phyloP scores from a whole-genome alignment of 1,140 invertebrate species.

The Papilio polytes region DNA sequence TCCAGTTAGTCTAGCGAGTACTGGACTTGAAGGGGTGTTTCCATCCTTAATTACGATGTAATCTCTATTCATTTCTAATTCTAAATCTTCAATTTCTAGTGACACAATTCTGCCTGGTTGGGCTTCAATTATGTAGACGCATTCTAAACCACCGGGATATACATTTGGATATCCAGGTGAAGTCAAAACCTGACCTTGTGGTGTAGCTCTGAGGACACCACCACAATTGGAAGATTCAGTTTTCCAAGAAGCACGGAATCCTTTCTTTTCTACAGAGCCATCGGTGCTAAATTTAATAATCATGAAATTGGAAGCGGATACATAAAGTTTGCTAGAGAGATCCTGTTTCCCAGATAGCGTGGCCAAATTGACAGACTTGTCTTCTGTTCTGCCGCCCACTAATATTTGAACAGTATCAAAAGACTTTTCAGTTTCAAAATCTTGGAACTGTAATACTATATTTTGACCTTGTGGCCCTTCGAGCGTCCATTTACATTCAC shows the following conservation, averaged over 20 bases:
- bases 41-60: slow-evolving; percentile 96
- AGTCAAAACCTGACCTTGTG: slow-evolving; percentile 92
- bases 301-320: slow-evolving; percentile 98
- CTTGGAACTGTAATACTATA: slow-evolving; percentile 96
- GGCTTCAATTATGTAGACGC: slow-evolving; percentile 95
- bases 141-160: slow-evolving; percentile 97
- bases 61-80: slow-evolving; percentile 93
- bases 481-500: slow-evolving; percentile 98
- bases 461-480: slow-evolving; percentile 98
- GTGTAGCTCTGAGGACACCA: slow-evolving; percentile 91
- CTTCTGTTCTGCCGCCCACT: slow-evolving; percentile 97
- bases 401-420: slow-evolving; percentile 98
- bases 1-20: slow-evolving; percentile 93
- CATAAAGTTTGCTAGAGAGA: slow-evolving; percentile 92
- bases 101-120: slow-evolving; percentile 95
- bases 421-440: slow-evolving; percentile 98
- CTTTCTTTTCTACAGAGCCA: slow-evolving; percentile 96
- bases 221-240: slow-evolving; percentile 96
- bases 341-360: slow-evolving; percentile 96
- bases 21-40: slow-evolving; percentile 91
- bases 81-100: slow-evolving; percentile 95
- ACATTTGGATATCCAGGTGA: slow-evolving; percentile 96
- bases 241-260: slow-evolving; percentile 97
- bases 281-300: slow-evolving; percentile 98
- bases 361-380: slow-evolving; percentile 95